These are phyloP conservation scores for Crepidodera aurea DNA, from an alignment of 2,888 invertebrate genomes.

Conservation along the genomic window DNA sequence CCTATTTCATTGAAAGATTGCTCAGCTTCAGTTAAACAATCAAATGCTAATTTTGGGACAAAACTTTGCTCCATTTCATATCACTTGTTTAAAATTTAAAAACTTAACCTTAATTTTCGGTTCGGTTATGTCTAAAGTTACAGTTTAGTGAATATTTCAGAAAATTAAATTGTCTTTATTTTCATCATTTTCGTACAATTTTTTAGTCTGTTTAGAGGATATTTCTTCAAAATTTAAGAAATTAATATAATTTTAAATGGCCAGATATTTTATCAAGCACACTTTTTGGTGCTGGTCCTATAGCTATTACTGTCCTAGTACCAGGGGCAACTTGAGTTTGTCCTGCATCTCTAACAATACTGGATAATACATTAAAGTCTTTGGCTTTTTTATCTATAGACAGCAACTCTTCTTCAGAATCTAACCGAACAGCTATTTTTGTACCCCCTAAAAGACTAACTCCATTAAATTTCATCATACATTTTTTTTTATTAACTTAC, in stretches of 20 bases:
- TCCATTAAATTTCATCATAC: not conserved
- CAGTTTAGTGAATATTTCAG: not conserved
- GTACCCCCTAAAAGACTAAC: slow-evolving; percentile 70
- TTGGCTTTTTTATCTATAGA: slow-evolving; percentile 75
- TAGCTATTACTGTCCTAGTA: slow-evolving; percentile 87
- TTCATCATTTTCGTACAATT: too few species aligned
- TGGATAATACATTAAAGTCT: slow-evolving; percentile 73
- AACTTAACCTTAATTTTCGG: not conserved
- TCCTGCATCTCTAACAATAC: slow-evolving; percentile 88
- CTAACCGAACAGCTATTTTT: slow-evolving; percentile 86
- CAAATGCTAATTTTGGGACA: slow-evolving; percentile 43
- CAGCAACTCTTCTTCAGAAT: slow-evolving; percentile 77
- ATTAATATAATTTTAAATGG: slow-evolving; percentile 81
- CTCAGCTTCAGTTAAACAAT: slow-evolving; percentile 46
- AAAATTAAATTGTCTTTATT: too few species aligned
- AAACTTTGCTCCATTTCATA: slow-evolving; percentile 29
- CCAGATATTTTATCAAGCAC: slow-evolving; percentile 85
- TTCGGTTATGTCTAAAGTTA: not conserved
- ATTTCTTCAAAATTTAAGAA: not conserved
- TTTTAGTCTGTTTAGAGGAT: too few species aligned
- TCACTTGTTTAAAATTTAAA: too few species aligned
- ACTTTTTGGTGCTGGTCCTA: slow-evolving; percentile 88
- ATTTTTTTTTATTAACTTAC: slow-evolving; percentile 33
- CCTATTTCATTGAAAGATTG: slow-evolving; percentile 39
- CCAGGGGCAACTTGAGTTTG: slow-evolving; percentile 92